Evolutionary conservation across 2,888 invertebrate species (phyloP).

Genomic region (Harpalus rufipes): DNA sequence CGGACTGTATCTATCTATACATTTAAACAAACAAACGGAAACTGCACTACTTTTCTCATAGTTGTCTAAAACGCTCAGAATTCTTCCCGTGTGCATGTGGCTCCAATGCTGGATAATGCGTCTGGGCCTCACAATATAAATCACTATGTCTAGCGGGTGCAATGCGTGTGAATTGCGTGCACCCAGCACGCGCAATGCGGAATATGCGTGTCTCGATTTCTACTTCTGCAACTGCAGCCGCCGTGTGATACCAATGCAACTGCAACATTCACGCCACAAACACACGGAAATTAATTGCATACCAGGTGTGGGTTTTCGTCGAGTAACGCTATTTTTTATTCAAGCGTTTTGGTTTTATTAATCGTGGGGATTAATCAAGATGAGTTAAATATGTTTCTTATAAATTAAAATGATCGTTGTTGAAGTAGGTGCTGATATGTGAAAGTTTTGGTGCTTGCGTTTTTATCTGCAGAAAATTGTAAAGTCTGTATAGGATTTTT

Average conservation of each 20-base stretch:
- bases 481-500: too few relatives aligned
- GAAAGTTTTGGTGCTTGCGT: too few relatives aligned
- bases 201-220: conserved; percentile 34
- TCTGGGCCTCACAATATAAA: background rate
- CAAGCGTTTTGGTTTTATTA: background rate
- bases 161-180: conserved; percentile 33
- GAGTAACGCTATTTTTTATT: background rate
- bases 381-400: background rate
- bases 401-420: too few relatives aligned
- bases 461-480: too few relatives aligned
- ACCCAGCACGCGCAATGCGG: conserved; percentile 47
- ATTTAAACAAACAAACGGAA: too few relatives aligned
- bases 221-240: background rate
- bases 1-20: too few relatives aligned
- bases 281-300: conserved; percentile 55
- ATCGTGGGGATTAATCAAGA: background rate
- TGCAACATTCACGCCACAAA: conserved; percentile 43
- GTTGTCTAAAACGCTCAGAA: too few relatives aligned
- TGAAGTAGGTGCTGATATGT: too few relatives aligned
- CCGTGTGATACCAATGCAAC: conserved; percentile 59
- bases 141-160: background rate
- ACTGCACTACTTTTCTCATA: too few relatives aligned
- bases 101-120: too few relatives aligned
- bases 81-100: too few relatives aligned
- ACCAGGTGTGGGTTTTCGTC: conserved; percentile 52